Percentiles rank a stretch among this genome's conserved stretches.
Evolutionary conservation across 2,113 vertebrate genomes (phyloP).

Genomic region (Trochalopteron elliotii): DNA sequence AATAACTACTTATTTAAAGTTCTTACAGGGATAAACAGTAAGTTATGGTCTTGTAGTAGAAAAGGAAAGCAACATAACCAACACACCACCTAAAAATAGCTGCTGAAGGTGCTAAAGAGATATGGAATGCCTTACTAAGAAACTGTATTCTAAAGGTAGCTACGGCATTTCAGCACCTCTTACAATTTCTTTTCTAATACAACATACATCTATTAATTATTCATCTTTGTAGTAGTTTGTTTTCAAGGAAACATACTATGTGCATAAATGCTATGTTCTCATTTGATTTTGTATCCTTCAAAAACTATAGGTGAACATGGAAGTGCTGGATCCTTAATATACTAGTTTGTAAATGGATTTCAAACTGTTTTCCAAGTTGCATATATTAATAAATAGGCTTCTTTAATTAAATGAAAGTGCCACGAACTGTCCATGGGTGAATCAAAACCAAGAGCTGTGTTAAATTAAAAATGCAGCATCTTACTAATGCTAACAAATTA

Average conservation of each 20-base stretch:
- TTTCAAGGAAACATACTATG: constrained; percentile 26
- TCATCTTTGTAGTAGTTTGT: constrained; percentile 42
- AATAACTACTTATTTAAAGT: not conserved
- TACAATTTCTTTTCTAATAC: constrained; percentile 38
- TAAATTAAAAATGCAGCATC: constrained; percentile 68
- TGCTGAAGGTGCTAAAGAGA: not conserved
- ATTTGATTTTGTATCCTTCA: constrained; percentile 27
- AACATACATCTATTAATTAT: not conserved
- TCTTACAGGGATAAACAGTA: not conserved
- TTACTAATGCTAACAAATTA: constrained; percentile 79
- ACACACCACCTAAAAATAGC: not conserved
- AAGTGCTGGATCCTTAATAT: not conserved
- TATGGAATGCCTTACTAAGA: not conserved
- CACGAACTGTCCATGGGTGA: constrained; percentile 69
- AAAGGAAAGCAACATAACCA: not conserved
- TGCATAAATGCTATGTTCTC: constrained; percentile 43
- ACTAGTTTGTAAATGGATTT: constrained; percentile 39
- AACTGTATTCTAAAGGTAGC: not conserved
- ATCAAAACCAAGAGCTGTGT: constrained; percentile 61
- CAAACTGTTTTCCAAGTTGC: constrained; percentile 39
- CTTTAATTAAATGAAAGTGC: constrained; percentile 73
- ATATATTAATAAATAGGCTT: constrained; percentile 59
- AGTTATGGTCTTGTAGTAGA: not conserved
- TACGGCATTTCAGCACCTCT: not conserved
- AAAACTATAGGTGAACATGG: constrained; percentile 4